Evolutionary conservation across 1,140 invertebrate genomes (phyloP).

Genomic region (Drosophila teissieri): DNA sequence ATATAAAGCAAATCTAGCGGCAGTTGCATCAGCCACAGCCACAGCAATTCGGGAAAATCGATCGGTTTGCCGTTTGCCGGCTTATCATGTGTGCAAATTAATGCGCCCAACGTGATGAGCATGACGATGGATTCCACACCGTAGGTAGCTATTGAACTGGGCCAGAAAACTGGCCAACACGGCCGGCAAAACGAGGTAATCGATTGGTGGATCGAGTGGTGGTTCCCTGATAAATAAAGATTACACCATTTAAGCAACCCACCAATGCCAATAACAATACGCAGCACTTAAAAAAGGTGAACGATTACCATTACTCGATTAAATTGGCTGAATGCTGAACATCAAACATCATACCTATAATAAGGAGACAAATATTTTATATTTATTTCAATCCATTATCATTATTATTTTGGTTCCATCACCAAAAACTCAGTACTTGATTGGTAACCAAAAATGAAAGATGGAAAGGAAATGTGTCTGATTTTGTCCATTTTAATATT

Average conservation of each 20-base stretch:
- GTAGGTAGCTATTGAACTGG: slow-evolving; percentile 16
- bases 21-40: slow-evolving; percentile 48
- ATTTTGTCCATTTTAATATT: background rate
- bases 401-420: background rate
- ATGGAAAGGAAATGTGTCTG: background rate
- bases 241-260: no score
- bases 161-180: slow-evolving; percentile 16
- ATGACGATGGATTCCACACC: slow-evolving; percentile 55
- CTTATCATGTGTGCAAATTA: slow-evolving; percentile 73
- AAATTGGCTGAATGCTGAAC: background rate
- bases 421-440: background rate
- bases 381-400: no score
- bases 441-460: background rate
- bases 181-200: slow-evolving; percentile 5
- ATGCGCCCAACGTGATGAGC: slow-evolving; percentile 67
- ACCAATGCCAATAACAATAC: no score
- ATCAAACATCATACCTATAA: no score
- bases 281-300: no score
- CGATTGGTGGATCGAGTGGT: background rate
- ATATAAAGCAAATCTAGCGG: slow-evolving; percentile 77
- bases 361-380: no score
- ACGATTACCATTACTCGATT: background rate
- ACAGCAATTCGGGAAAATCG: background rate
- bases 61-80: slow-evolving; percentile 16
- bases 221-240: background rate